Evolutionary conservation across 2,888 invertebrate species (phyloP).

Genomic region (Lypha dubia): DNA sequence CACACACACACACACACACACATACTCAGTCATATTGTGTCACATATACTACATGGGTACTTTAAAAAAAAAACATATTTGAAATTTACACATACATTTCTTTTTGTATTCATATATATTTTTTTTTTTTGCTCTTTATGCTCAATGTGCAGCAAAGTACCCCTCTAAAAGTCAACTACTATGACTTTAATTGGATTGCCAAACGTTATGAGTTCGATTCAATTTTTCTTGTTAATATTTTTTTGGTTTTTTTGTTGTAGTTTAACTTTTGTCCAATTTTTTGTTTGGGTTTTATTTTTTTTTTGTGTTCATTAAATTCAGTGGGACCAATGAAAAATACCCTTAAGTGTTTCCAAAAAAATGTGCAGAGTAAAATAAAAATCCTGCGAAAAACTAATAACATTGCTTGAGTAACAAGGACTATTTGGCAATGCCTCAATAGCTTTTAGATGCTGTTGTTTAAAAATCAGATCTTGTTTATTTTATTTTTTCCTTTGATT

Average conservation of each 20-base stretch:
- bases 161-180: slow-evolving; percentile 80
- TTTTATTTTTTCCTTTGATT: neutral
- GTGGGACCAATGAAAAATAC: slow-evolving; percentile 50
- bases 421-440: slow-evolving; percentile 28
- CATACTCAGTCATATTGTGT: neutral
- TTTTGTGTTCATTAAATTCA: slow-evolving; percentile 21
- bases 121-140: neutral
- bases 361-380: neutral
- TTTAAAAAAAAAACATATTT: slow-evolving; percentile 29
- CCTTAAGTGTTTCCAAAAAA: slow-evolving; percentile 63
- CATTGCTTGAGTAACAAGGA: neutral
- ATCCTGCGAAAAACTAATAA: slow-evolving; percentile 51
- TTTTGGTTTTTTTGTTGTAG: too few relatives aligned
- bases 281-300: slow-evolving; percentile 30
- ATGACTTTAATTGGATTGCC: slow-evolving; percentile 80
- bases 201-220: slow-evolving; percentile 63
- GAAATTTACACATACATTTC: slow-evolving; percentile 3
- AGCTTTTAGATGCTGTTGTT: slow-evolving; percentile 39
- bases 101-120: slow-evolving; percentile 3
- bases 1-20: neutral
- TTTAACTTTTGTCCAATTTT: slow-evolving; percentile 39
- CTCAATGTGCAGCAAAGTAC: slow-evolving; percentile 37
- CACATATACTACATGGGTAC: neutral
- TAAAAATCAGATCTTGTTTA: slow-evolving; percentile 10
- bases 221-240: too few relatives aligned